Base-by-base conservation (phyloP, 2,113 vertebrate genomes). In the Gobio gobio region DNA sequence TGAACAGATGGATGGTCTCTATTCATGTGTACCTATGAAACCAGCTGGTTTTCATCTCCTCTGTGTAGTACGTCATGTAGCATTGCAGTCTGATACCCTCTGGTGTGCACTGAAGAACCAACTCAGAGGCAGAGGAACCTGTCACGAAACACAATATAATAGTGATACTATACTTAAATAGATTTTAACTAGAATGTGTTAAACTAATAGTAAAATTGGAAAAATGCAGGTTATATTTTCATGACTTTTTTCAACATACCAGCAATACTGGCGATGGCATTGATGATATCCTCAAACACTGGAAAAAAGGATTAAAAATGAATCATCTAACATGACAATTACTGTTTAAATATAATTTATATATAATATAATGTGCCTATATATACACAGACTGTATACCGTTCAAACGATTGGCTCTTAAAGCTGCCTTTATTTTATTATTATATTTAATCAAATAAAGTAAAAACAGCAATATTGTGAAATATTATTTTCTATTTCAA, bases 31-130 rank as follows among this genome's bases (percentile, higher is more conserved):
- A 99, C 98, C 94, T 97, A 90, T 98, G 98, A 78, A 94, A 97
- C 98, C 98, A 99, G 88, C 88, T 92, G 70, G 96, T 95, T 89
- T 96, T 97, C 97, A 99, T 97, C 91, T 99, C 98, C 86, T 99
- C 98, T 0, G 95, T 97, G 91, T 97, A 99, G 87, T 99, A 99
- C 84, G 94, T 99, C 95, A 99, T 92, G 94, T 94, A 96, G 90
- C 97, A 99, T 85, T 99, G 97, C n/a, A 99, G 95, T 75, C 96
- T 92, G 90, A 99, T 99, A 81, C 98, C 98, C 88, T 99, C 98
- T 0, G 97, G 95, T 56, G 97, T 99, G 88, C 97, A 99, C 86
- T 98, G 96, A 78, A 99, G 54, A 91, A 97, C 96, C 92, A 99
- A 90, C 0, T 95, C 95, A 70, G 97, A 99, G n/a, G 98, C 97